Evolutionary conservation across 2,797 vertebrate species (phyloP), one percentile per base, ranked within the genome.

Genomic region (Octomys mimax): DNA sequence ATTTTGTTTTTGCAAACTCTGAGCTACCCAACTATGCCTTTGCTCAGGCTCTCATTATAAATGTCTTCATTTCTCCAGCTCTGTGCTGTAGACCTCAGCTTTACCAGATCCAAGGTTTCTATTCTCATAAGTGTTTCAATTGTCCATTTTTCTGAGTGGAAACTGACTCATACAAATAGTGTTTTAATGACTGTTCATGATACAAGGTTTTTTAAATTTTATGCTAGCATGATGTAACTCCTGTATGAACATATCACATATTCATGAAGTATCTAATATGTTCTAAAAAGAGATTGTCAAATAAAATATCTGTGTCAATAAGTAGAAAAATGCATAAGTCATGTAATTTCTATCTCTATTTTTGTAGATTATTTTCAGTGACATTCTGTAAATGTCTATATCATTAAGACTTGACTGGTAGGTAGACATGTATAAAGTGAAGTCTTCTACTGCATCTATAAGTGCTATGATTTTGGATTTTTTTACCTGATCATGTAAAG

Each of bases 171-270:
- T 68, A 57, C 18, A 77, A 59, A 42, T 78, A 52, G 9, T 61
- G 81, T 88, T 95, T 92, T 88, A 91, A 52, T 46, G 87, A 70
- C 52, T 54, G 77, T 75, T 87, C 12, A 66, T 87, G 36, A 92
- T 75, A 62, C 14, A 52, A 46, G 3, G 2, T 28, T 90, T 92
- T 96, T 64, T 94, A 64, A 12, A 39, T 19, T 78, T 77, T 93
- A 39, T 93, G 13, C 52, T 57, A 9, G 36, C 93, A 52, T 31
- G 1, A 79, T 52, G 49, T 59, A 39, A 4, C 31, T 80, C 84
- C 59, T 66, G 12, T 8, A 11, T 36, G 28, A 46, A 54, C 9
- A 3, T 54, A 84, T 75, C 52, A 62, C 3, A 57, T 80, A 73
- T 9, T 83, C 42, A 73, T 75, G 36, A 64, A 92, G 85, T 61